Evolutionary conservation across 2,888 invertebrate species (phyloP).

Genomic region (Torymus tubicola): DNA sequence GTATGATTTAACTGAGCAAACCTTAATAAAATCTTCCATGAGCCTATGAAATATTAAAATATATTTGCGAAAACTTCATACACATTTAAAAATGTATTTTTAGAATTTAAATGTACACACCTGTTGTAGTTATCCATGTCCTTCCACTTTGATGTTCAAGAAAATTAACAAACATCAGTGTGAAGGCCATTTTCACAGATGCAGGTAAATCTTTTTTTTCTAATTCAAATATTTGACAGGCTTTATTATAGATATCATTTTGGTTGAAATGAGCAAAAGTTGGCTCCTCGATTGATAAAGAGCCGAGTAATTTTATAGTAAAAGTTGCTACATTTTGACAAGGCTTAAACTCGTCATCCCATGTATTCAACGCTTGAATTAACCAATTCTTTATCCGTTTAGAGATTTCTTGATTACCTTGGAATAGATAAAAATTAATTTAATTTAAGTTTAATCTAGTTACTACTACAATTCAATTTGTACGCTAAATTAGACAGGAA

Average conservation of each 20-base stretch:
- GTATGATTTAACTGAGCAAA: slow-evolving; percentile 83
- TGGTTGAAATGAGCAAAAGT: slow-evolving; percentile 79
- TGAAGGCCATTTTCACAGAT: slow-evolving; percentile 83
- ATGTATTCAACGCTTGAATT: slow-evolving; percentile 65
- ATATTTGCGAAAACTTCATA: not conserved
- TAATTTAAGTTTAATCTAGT: not conserved
- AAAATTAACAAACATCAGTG: slow-evolving; percentile 81
- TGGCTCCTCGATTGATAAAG: slow-evolving; percentile 80
- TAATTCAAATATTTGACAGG: slow-evolving; percentile 71
- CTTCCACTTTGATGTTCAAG: slow-evolving; percentile 82
- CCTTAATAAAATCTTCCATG: slow-evolving; percentile 82
- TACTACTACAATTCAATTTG: slow-evolving; percentile 11
- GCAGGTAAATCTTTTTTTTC: slow-evolving; percentile 77
- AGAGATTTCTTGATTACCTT: slow-evolving; percentile 61
- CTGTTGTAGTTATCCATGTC: slow-evolving; percentile 79
- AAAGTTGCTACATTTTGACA: slow-evolving; percentile 80
- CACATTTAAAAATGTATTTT: not conserved
- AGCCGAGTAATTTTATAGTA: slow-evolving; percentile 81
- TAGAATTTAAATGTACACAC: slow-evolving; percentile 58
- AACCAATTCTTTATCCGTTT: slow-evolving; percentile 68
- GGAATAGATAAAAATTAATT: slow-evolving; percentile 33
- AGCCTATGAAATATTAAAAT: slow-evolving; percentile 73
- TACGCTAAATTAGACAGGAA: not conserved
- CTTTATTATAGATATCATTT: slow-evolving; percentile 73
- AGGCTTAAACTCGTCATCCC: slow-evolving; percentile 68